phyloP scores from a whole-genome alignment of 2,797 vertebrate species.

The Rhincodon typus region DNA sequence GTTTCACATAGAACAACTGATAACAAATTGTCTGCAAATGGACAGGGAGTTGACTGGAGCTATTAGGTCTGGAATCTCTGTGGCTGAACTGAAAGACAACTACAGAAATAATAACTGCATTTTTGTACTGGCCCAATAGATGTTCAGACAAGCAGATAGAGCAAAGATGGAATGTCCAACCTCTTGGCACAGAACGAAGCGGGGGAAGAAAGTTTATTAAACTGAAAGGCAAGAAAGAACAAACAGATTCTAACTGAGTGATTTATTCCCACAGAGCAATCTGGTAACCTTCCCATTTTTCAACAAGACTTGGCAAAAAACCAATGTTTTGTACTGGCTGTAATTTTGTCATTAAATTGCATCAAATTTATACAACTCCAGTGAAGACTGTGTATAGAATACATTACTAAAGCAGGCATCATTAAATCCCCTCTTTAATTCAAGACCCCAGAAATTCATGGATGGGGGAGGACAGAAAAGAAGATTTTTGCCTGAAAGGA shows the following conservation, averaged over 20 bases:
- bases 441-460: neutral
- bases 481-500: neutral
- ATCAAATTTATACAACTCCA: neutral
- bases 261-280: neutral
- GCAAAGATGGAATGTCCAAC: constrained; percentile 10
- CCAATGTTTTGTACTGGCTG: neutral
- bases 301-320: constrained; percentile 1
- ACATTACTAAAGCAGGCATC: neutral
- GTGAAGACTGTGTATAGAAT: neutral
- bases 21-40: neutral
- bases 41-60: neutral
- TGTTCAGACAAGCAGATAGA: constrained; percentile 30
- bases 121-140: neutral
- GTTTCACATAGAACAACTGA: neutral
- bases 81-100: neutral
- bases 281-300: neutral
- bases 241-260: neutral
- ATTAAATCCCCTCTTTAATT: neutral
- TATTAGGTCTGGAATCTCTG: neutral
- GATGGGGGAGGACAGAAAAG: neutral
- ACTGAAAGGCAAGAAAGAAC: neutral
- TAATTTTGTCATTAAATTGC: neutral
- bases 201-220: constrained; percentile 27
- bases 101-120: constrained; percentile 30
- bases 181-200: constrained; percentile 18